A percentile compares a stretch with the other conserved stretches of the same genome.
These are phyloP conservation scores for Spatula clypeata DNA, from an alignment of 2,797 vertebrate genomes.

Conservation along the genomic window DNA sequence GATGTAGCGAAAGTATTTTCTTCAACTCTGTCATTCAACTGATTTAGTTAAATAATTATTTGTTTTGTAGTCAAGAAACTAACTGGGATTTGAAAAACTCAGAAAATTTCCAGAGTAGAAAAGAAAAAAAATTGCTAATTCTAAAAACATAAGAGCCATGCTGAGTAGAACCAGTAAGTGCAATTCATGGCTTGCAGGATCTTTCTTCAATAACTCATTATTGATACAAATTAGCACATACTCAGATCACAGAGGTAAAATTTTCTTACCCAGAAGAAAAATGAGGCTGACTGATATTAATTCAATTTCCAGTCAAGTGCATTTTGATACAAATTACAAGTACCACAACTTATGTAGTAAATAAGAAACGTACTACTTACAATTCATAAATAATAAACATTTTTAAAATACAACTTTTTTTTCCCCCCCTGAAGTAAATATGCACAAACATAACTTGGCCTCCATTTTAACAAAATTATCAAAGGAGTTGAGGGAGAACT, in stretches of 20 bases:
- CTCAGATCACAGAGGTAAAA: background rate
- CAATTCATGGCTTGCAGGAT: background rate
- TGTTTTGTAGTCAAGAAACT: conserved; percentile 14
- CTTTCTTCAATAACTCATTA: background rate
- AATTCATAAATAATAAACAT: background rate
- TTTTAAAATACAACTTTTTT: background rate
- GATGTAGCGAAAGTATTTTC: conserved; percentile 3
- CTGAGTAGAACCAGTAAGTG: background rate
- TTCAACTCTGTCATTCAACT: conserved; percentile 19
- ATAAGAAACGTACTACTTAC: background rate
- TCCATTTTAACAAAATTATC: background rate
- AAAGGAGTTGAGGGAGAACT: background rate
- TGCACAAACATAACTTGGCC: background rate
- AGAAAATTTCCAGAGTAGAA: background rate
- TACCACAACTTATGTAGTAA: background rate
- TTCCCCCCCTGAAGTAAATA: background rate
- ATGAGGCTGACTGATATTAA: background rate
- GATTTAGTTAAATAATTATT: conserved; percentile 31
- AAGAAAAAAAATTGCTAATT: background rate
- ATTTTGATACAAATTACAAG: background rate
- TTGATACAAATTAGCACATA: background rate
- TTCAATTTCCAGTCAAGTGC: background rate
- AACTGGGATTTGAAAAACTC: background rate
- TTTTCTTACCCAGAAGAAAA: background rate
- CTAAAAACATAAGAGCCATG: background rate